Evolutionary conservation across 2,113 vertebrate species (phyloP).

Genomic region (Muntiacus muntjak): DNA sequence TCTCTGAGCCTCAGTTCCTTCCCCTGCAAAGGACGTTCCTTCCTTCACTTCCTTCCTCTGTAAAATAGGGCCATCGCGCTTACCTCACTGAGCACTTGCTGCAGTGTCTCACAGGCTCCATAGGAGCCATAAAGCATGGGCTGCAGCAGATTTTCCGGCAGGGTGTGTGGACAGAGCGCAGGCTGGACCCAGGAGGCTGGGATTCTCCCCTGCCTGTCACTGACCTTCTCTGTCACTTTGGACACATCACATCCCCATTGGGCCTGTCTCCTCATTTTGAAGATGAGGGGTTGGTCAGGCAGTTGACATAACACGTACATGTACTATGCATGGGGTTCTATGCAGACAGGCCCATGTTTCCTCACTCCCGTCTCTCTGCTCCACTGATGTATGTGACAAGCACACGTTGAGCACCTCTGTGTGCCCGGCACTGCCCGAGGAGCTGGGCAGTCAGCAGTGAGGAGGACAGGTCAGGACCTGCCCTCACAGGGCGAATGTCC

Average conservation of each 20-base stretch:
- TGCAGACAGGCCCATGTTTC: neutral
- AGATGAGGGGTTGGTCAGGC: accelerated
- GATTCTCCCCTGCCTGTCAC: neutral
- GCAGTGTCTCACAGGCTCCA: accelerated
- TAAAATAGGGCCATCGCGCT: neutral
- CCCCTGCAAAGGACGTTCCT: neutral
- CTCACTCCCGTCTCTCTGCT: neutral
- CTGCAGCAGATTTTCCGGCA: accelerated
- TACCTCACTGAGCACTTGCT: accelerated
- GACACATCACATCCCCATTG: neutral
- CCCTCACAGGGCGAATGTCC: accelerated
- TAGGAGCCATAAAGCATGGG: accelerated
- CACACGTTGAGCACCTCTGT: accelerated
- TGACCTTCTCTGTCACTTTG: neutral
- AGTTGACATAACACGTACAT: neutral
- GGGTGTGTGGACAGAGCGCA: too few relatives aligned
- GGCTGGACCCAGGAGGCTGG: accelerated
- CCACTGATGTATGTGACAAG: neutral
- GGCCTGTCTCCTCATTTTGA: neutral
- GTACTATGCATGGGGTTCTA: neutral
- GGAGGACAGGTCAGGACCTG: neutral
- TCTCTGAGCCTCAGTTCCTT: neutral
- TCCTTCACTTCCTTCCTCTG: neutral
- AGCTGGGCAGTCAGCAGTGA: neutral
- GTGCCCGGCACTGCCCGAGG: accelerated